A percentile compares a stretch with the other conserved stretches of the same genome.
Evolutionary conservation across 2,888 invertebrate genomes (phyloP).

Genomic region (Ormyrus nitidulus): DNA sequence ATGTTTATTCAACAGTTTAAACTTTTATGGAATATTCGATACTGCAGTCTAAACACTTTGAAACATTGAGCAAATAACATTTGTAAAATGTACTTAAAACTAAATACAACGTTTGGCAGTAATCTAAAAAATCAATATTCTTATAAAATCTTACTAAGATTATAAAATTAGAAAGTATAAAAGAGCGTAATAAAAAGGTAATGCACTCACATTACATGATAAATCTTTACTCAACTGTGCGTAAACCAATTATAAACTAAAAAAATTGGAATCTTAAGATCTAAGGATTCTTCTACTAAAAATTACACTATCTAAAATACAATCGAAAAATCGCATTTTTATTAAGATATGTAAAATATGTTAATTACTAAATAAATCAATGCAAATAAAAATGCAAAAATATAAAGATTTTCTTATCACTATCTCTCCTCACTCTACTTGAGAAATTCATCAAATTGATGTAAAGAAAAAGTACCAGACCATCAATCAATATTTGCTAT

Average conservation of each 20-base stretch:
- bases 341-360: constrained; percentile 28
- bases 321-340: constrained; percentile 31
- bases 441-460: not conserved
- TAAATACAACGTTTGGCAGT: constrained; percentile 36
- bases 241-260: not conserved
- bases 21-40: constrained; percentile 22
- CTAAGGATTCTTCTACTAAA: constrained; percentile 1
- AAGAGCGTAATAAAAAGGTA: constrained; percentile 13
- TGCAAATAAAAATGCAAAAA: constrained; percentile 30
- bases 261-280: constrained; percentile 3
- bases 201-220: not conserved
- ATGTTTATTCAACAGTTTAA: constrained; percentile 23
- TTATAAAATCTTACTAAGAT: constrained; percentile 18
- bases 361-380: constrained; percentile 38
- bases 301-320: constrained; percentile 13
- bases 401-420: constrained; percentile 19
- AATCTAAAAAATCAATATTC: constrained; percentile 19
- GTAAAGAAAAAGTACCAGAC: not conserved
- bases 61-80: constrained; percentile 1
- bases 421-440: not conserved
- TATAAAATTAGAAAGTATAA: constrained; percentile 26
- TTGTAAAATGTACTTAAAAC: constrained; percentile 13
- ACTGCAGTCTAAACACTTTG: constrained; percentile 12
- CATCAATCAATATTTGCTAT: no score
- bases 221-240: not conserved